These are phyloP conservation scores for Caenorhabditis angaria DNA, from an alignment of 2,888 invertebrate species.

Conservation along the genomic window DNA sequence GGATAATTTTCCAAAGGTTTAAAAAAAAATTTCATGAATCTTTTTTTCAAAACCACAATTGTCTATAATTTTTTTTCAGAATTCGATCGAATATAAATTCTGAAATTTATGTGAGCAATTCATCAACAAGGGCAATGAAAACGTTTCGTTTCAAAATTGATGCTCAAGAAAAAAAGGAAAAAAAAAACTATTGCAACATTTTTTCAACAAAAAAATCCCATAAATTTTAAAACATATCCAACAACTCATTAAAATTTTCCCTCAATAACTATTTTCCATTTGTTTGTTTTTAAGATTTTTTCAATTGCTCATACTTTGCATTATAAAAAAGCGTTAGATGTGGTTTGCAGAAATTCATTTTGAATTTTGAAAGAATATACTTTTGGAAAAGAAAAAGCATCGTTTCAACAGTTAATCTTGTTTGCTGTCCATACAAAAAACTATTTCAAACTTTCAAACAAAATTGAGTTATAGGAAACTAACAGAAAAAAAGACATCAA, in stretches of 20 bases:
- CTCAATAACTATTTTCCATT: not conserved
- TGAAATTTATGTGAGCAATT: no score
- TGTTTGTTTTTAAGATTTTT: not conserved
- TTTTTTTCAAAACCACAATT: no score
- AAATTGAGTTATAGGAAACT: not conserved
- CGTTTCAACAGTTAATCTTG: conserved; percentile 7
- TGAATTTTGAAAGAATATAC: not conserved
- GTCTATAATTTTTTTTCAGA: no score
- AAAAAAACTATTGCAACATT: no score
- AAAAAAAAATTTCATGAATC: no score
- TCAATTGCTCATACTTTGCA: not conserved
- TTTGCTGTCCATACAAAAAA: conserved; percentile 1
- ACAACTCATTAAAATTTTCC: not conserved
- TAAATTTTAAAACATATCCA: not conserved
- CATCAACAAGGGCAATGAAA: no score
- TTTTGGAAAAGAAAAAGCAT: not conserved
- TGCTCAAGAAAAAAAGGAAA: no score
- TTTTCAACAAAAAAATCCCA: no score
- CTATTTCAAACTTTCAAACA: conserved; percentile 3
- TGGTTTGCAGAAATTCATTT: not conserved
- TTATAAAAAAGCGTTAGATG: no score
- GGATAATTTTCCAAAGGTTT: no score
- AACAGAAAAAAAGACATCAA: not conserved
- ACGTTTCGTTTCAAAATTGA: no score
- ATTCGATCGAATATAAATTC: no score